A percentile compares a stretch with the other conserved stretches of the same genome.
phyloP scores from a whole-genome alignment of 1,140 invertebrate genomes.

The Idris sp. region DNA sequence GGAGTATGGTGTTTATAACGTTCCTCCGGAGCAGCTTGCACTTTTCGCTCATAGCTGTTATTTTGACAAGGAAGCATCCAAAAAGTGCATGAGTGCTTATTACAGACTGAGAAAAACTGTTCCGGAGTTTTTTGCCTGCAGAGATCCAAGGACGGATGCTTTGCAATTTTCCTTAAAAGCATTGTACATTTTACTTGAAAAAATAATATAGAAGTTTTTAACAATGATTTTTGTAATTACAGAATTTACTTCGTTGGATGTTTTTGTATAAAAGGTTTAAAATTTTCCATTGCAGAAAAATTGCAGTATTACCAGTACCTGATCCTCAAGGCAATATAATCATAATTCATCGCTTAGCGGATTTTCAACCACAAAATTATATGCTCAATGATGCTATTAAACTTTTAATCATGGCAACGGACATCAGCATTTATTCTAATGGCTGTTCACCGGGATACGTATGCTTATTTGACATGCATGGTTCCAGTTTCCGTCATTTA shows the following conservation, averaged over 20 bases:
- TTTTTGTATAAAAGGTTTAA: no score
- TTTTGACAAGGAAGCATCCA: slow-evolving; percentile 78
- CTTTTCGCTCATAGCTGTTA: slow-evolving; percentile 82
- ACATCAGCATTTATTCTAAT: slow-evolving; percentile 80
- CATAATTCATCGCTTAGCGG: slow-evolving; percentile 81
- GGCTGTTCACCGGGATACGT: slow-evolving; percentile 80
- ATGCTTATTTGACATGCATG: slow-evolving; percentile 83
- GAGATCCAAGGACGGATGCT: slow-evolving; percentile 73
- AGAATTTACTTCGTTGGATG: no score
- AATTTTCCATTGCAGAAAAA: slow-evolving; percentile 76
- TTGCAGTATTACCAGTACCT: slow-evolving; percentile 78
- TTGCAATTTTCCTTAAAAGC: slow-evolving; percentile 72
- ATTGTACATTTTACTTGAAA: slow-evolving; percentile 71
- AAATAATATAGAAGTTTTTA: no score
- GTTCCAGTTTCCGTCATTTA: slow-evolving; percentile 80
- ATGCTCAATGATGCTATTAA: slow-evolving; percentile 83
- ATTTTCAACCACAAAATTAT: slow-evolving; percentile 82
- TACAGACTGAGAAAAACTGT: slow-evolving; percentile 79
- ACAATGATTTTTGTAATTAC: no score
- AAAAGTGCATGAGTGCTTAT: slow-evolving; percentile 81
- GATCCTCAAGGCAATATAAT: slow-evolving; percentile 81
- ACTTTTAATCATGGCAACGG: slow-evolving; percentile 84
- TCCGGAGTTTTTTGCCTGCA: slow-evolving; percentile 81
- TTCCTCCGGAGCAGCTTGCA: slow-evolving; percentile 75
- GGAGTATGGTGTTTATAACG: slow-evolving; percentile 46